Evolutionary conservation across 2,888 invertebrate species (phyloP), one percentile per base, ranked within the genome.

Genomic region (Lissocephala sabroskyi): DNA sequence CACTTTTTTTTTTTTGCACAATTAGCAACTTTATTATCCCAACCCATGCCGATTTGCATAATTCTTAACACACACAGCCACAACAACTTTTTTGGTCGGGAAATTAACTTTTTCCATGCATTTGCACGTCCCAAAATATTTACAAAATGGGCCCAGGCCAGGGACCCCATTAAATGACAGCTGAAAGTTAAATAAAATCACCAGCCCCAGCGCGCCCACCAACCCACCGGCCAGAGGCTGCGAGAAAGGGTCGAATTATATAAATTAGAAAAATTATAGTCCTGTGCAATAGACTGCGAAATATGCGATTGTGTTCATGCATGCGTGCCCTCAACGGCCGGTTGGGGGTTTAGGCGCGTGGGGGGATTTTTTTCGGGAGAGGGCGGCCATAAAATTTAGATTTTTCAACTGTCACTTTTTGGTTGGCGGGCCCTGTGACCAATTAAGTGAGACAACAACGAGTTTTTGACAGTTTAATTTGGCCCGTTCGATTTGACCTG

Each of bases 1-100:
- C 4, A 18, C 10, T 17, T 37, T 17, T 10, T 14, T 36, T 10
- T 19, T 37, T 65, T 63, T 53, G 63, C 56, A 59, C 65, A 65
- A 65, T 65, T 66, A 65, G 64, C 66, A 59, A 65, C 61, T 65
- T 63, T 58, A 52, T 49, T 52, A 47, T 49, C 39, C 32, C 17
- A 11, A 17, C 14, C 51, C 46, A 37, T 35, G 39, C 26, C 41
- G 49, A 59, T 64, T 66, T 62, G 49, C 65, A 65, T 66, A 66
- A 62, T 55, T 60, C 54, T 59, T 19, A 45, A 39, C 33, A 43
- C 17, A 3, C 35, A 35, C 3, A 16, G 16, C 1, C 35, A 2
- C 33, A 32, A 49, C 16, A 52, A 49, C 48, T 45, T 49, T 29
- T 45, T 47, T 36, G 36, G n/a, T n/a, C 28, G 23, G 23, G 16